These are phyloP conservation scores for Ctenosaura bakeri DNA, from an alignment of 2,797 vertebrate species.

Conservation along the genomic window DNA sequence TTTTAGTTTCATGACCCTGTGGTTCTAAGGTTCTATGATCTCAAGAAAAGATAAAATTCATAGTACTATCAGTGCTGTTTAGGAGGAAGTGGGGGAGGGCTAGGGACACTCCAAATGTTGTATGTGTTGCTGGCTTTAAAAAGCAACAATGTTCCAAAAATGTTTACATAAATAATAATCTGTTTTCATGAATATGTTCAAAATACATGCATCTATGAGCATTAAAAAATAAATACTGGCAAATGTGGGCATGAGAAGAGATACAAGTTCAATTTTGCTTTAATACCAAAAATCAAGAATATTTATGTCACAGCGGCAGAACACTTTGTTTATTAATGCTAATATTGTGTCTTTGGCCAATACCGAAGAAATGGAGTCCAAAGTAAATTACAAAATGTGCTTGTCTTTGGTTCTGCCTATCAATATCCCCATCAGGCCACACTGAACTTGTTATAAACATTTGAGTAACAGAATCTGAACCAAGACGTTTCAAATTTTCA, in stretches of 20 bases:
- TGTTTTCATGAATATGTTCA: neutral
- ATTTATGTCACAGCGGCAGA: neutral
- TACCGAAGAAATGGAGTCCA: neutral
- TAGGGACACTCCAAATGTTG: too few species aligned
- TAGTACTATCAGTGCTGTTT: neutral
- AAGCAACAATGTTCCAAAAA: neutral
- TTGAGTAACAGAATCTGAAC: slow-evolving; percentile 1
- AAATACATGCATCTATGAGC: neutral
- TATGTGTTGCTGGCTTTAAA: neutral
- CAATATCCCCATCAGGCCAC: neutral
- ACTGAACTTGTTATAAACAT: slow-evolving; percentile 6
- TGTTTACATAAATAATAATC: neutral
- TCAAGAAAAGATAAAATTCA: too few species aligned
- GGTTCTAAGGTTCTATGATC: too few species aligned
- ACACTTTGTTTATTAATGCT: neutral
- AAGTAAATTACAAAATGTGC: neutral
- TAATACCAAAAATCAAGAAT: neutral
- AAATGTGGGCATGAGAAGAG: neutral
- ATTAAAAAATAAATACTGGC: too few species aligned
- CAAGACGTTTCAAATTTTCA: neutral
- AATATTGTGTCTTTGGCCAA: neutral
- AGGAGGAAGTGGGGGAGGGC: neutral
- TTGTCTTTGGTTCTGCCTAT: neutral
- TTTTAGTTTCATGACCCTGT: too few species aligned
- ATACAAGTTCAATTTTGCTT: neutral